Evolutionary conservation across 2,113 vertebrate genomes (phyloP), one percentile per base, ranked within the genome.

Genomic region (Ammodytes marinus): DNA sequence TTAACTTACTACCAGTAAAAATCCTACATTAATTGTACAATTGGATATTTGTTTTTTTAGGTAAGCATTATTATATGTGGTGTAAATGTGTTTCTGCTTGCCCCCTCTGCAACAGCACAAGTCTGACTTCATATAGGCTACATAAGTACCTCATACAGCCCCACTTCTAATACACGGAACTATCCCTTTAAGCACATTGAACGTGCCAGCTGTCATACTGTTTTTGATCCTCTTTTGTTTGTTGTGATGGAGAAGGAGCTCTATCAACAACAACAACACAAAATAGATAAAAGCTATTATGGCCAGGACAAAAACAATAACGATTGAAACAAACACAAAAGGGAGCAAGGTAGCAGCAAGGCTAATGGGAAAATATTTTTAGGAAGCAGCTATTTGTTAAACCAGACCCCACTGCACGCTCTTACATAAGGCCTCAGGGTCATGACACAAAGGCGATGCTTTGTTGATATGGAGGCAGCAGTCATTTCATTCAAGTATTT

Each of bases 371-470:
- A 59, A 35, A 37, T 35, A 5, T 40, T 42, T 12, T 19, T 19
- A 4, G 3, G 19, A 55, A 45, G 12, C 7, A 8, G 19, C 17
- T 27, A 74, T 53, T 27, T 68, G 9, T 39, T 53, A 15, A 54
- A 67, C 46, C 14, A 17, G 5, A 42, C 61, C 61, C 10, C 54
- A 54, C 46, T 5, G 19, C 40, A 37, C 1, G 1, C 43, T 27
- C 15, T 15, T n/a, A 68, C 45, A 55, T 8, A 1, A 54, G 64
- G 46, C 63, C 72, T 83, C 65, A 11, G 68, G 55, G 69, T 74
- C 63, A 46, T 11, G 71, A 69, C 14, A 50, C 43, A 74, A 14
- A 54, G 27, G 27, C 60, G 53, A 43, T 68, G 77, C 61, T 49
- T 65, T 46, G 63, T n/a, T 49, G 50, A 58, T 77, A 63, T 45